Percentiles rank a stretch among this genome's conserved stretches.
These are phyloP conservation scores for Gonocerus acuteangulatus DNA, from an alignment of 2,888 invertebrate species.

Conservation along the genomic window DNA sequence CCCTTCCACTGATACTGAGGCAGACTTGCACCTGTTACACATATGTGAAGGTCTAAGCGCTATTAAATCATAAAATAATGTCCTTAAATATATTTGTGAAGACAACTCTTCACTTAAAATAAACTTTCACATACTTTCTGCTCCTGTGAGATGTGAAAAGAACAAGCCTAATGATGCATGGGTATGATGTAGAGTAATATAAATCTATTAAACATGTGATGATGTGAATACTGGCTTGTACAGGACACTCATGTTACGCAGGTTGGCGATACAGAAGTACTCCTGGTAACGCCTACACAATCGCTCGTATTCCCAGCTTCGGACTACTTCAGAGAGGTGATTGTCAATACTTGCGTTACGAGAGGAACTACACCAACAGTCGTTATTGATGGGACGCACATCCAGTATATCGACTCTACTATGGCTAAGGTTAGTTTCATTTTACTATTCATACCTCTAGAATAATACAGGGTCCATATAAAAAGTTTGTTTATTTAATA, in stretches of 20 bases:
- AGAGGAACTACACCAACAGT: constrained; percentile 33
- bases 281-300: constrained; percentile 60
- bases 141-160: too few relatives aligned
- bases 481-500: neutral
- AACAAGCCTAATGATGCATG: too few relatives aligned
- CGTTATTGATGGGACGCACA: constrained; percentile 47
- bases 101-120: too few relatives aligned
- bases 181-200: too few relatives aligned
- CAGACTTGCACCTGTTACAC: too few relatives aligned
- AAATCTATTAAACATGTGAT: neutral
- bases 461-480: neutral
- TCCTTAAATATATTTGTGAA: too few relatives aligned
- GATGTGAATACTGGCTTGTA: constrained; percentile 1
- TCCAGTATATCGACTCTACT: constrained; percentile 54
- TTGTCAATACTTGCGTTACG: constrained; percentile 42
- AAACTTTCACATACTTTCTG: too few relatives aligned
- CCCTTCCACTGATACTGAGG: too few relatives aligned
- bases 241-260: constrained; percentile 31
- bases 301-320: constrained; percentile 73
- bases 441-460: neutral
- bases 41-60: too few relatives aligned
- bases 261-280: constrained; percentile 45
- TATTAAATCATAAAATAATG: too few relatives aligned
- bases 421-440: constrained; percentile 42
- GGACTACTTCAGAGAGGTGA: constrained; percentile 56